Conservation (phyloP, 1,140 invertebrate genomes). For the Diachasmimorpha longicaudata region DNA sequence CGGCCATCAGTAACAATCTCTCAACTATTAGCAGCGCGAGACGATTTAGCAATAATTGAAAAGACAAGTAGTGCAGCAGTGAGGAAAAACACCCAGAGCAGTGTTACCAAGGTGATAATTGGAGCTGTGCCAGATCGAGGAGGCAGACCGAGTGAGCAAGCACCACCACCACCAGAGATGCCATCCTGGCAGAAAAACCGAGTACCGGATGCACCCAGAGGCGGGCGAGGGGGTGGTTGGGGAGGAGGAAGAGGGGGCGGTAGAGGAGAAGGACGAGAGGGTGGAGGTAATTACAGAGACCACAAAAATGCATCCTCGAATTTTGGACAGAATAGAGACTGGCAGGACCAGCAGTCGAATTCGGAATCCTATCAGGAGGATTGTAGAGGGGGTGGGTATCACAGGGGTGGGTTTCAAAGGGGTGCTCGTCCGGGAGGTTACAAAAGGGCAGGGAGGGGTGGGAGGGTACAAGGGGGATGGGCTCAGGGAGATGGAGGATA, state of each 20-base stretch:
- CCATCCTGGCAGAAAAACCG: constrained; percentile 84
- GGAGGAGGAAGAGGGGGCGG: constrained; percentile 40
- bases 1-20: constrained; percentile 72
- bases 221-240: constrained; percentile 36
- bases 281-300: constrained; percentile 42
- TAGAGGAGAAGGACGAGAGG: constrained; percentile 40
- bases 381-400: constrained; percentile 31
- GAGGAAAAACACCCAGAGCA: constrained; percentile 78
- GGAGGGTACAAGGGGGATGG: constrained; percentile 57
- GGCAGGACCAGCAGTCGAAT: constrained; percentile 26
- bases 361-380: constrained; percentile 24
- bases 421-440: constrained; percentile 22
- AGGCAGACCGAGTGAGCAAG: constrained; percentile 85
- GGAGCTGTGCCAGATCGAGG: constrained; percentile 85
- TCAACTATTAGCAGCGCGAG: constrained; percentile 81
- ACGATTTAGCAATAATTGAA: constrained; percentile 82
- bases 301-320: constrained; percentile 41
- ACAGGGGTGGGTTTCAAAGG: constrained; percentile 22
- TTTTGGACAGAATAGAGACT: constrained; percentile 43
- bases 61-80: constrained; percentile 86
- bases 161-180: constrained; percentile 94
- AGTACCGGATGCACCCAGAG: constrained; percentile 36
- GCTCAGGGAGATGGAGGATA: constrained; percentile 47
- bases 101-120: constrained; percentile 87
- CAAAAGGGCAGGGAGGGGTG: constrained; percentile 37